Evolutionary conservation across 2,888 invertebrate genomes (phyloP), one percentile per base, ranked within the genome.

Genomic region (Nephrotoma guestfalica): DNA sequence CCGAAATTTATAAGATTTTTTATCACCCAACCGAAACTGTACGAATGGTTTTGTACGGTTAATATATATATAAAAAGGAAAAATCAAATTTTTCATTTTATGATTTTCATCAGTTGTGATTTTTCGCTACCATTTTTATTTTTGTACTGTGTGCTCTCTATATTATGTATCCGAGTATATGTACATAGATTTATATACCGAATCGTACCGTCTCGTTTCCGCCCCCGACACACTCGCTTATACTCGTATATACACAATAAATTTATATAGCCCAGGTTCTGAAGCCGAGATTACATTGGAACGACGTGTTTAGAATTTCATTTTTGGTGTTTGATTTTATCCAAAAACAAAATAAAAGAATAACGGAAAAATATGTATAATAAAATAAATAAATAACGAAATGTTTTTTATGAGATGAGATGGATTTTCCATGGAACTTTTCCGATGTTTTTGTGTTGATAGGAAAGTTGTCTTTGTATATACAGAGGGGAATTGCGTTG

Each of bases 301-400:
- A 71, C 71, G 84, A 84, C 84, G 84, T 84, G 84, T 42, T 84
- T 84, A 84, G 84, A 84, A 84, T 84, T 41, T 84, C 71, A 71
- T 71, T 84, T 84, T 84, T 84, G 13, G 84, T 84, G 6, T 84
- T 84, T 84, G 84, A 41, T 84, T 84, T 71, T 71, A 30, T 30
- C 42, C 41, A 84, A 84, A 84, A 84, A n/a, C 41, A 84, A 84
- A 71, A 71, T 71, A 71, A 71, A 71, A 71, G 71, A 71, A 71
- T 30, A 71, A 71, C 71, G 71, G 51, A 71, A 71, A 71, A 71
- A 71, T 71, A 71, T 71, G 30, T 51, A 51, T 18, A 71, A 71
- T 71, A 71, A 71, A 71, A 71, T 71, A 71, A 71, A 71, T 71
- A 71, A 71, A 71, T 71, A 71, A 71, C 71, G 30, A 71, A 71